Evolutionary conservation across 2,797 vertebrate species (phyloP), one percentile per base, ranked within the genome.

Genomic region (Eutrigla gurnardus): DNA sequence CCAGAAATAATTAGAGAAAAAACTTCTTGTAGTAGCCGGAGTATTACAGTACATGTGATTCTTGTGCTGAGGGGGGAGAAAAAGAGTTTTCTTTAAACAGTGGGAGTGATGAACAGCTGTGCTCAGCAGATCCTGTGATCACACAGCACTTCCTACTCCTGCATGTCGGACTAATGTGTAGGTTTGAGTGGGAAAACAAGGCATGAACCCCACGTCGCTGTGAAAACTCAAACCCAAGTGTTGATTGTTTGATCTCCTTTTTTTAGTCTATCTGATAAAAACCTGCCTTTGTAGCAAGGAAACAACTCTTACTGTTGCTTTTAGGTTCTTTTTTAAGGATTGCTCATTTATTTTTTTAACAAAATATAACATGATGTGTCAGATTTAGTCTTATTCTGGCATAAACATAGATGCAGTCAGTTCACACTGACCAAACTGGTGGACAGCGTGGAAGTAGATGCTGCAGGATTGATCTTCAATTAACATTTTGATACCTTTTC

Each of bases 71-170:
- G 49, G 2, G 15, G n/a, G 43, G 36, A 64, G n/a, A 49, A 37
- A 53, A 50, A 1, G 13, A 25, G n/a, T 25, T 39, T 49, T 35
- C 60, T 62, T 66, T 37, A 36, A 57, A 52, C 58, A 65, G 58
- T 40, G 63, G 42, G n/a, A 55, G 46, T 57, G 43, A 68, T 36
- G 59, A 42, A 32, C 42, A 61, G 65, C 54, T 73, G 70, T 12
- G 62, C 46, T 70, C 59, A 12, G 52, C 40, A 64, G 39, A 68
- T 18, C 47, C 46, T 59, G 54, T 43, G 61, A 80, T 67, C 45
- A 35, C 58, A 62, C 47, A 40, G 47, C 60, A 64, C 52, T 54
- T 45, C 64, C 57, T 33, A 13, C 50, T 65, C 37, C 69, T 63
- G 33, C 55, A 11, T 39, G 53, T 61, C 45, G 43, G 74, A 46